These are phyloP conservation scores for Cossypha dichroa DNA, from an alignment of 2,797 vertebrate species.

Conservation along the genomic window DNA sequence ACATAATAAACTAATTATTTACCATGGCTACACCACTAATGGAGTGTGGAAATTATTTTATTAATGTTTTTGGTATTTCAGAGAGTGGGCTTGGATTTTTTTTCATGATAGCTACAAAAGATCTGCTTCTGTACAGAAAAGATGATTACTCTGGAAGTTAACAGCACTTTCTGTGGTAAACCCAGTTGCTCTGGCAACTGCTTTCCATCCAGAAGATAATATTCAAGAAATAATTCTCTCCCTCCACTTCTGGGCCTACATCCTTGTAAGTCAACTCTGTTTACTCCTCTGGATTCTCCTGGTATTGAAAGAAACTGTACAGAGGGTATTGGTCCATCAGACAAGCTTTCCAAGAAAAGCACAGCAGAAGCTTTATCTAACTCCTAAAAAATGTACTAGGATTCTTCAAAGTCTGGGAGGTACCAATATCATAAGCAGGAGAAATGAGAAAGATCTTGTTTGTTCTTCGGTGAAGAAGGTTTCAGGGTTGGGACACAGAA, in stretches of 20 bases:
- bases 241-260: background rate
- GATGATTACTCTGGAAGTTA: background rate
- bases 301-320: background rate
- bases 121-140: background rate
- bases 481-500: background rate
- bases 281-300: background rate
- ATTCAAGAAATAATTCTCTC: background rate
- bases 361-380: background rate
- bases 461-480: background rate
- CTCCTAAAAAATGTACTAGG: background rate
- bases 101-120: background rate
- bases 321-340: background rate
- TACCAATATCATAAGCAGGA: background rate
- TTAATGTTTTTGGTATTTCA: constrained; percentile 47
- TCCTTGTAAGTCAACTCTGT: background rate
- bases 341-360: background rate
- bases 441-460: background rate
- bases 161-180: background rate
- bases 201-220: background rate
- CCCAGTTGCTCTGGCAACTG: constrained; percentile 21
- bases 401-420: background rate
- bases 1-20: constrained; percentile 66
- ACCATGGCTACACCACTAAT: constrained; percentile 51
- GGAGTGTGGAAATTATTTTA: constrained; percentile 56
- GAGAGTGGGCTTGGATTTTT: background rate